Evolutionary conservation across 2,797 vertebrate genomes (phyloP), one percentile per base, ranked within the genome.

Genomic region (Lagocephalus sceleratus): DNA sequence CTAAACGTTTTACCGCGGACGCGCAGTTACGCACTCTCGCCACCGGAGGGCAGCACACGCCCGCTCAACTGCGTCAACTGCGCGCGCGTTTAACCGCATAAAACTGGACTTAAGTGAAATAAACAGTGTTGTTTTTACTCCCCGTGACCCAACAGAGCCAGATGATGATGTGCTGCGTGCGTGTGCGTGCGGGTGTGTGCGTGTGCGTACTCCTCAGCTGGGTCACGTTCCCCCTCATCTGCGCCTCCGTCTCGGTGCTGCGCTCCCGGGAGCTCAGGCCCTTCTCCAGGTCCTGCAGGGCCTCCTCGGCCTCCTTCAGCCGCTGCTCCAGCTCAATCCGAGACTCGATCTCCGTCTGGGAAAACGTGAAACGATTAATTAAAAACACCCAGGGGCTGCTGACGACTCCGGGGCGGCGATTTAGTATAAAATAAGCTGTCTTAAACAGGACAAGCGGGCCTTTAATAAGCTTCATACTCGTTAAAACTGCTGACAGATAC

Each of bases 221-320:
- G 26, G 89, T 91, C 78, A 99, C 97, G 0, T 97, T 94, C 0
- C 94, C 95, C 64, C 92, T 94, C 95, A 99, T 95, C 86, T 88
- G 92, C 87, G 95, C 93, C n/a, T 96, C 94, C 26, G 87, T 91
- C 86, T 98, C 96, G 60, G 84, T 91, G 81, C 88, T 94, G 22
- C 92, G 86, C 23, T 95, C 91, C 66, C 92, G 66, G n/a, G 93
- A 91, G 73, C 88, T 91, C 60, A 99, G 89, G 26, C 95, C 94
- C 79, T 92, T 93, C 72, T 99, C 97, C 85, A 99, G 89, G 67
- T 94, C 92, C 83, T 87, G 79, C 74, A 99, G 71, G 0, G 96
- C 95, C 56, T 93, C 92, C 62, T 99, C 94, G 0, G 95, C 97
- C 85, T 91, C 90, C 56, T 94, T 92, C 71, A 99, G 80, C 43